phyloP scores from a whole-genome alignment of 2,797 vertebrate species.

The Bradypodion pumilum region DNA sequence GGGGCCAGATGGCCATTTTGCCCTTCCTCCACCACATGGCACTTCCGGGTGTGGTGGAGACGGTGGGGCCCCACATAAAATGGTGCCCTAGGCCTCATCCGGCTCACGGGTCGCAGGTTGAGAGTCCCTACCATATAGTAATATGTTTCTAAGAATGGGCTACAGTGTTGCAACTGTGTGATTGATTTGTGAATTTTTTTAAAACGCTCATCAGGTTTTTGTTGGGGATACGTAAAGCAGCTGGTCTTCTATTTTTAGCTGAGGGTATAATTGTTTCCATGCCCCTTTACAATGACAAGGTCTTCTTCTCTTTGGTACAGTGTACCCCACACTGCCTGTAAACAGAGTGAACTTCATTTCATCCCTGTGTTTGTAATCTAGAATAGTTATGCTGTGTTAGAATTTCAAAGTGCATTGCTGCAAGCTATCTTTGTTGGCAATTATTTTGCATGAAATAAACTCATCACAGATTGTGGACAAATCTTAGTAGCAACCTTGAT shows the following conservation, averaged over 20 bases:
- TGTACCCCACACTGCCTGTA: not conserved
- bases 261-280: not conserved
- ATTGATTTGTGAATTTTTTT: conserved; percentile 23
- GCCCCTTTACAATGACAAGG: not conserved
- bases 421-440: not conserved
- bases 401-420: not conserved
- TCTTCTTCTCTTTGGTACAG: not conserved
- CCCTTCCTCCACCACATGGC: too few species aligned
- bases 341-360: not conserved
- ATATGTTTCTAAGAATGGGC: conserved; percentile 4
- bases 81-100: too few species aligned
- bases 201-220: not conserved
- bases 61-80: too few species aligned
- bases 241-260: conserved; percentile 13
- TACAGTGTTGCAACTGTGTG: conserved; percentile 31
- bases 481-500: not conserved
- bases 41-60: too few species aligned
- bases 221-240: conserved; percentile 15
- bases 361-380: not conserved
- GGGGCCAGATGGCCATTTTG: too few species aligned
- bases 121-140: not conserved
- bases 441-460: not conserved
- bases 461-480: not conserved
- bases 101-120: too few species aligned
- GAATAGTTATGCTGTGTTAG: not conserved